These are phyloP conservation scores for Hycleus cichorii DNA, from an alignment of 1,140 invertebrate genomes.

Conservation along the genomic window DNA sequence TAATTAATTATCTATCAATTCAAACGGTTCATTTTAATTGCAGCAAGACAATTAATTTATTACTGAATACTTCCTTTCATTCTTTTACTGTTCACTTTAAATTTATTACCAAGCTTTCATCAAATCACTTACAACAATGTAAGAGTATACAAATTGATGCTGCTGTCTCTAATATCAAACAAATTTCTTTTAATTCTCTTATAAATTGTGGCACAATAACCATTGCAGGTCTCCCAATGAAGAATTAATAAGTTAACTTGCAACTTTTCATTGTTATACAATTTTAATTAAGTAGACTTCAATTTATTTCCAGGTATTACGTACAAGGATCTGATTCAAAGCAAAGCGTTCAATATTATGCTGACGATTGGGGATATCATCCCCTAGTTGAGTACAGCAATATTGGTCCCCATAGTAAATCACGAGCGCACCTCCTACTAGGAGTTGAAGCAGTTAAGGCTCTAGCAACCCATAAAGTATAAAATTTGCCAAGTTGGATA, in stretches of 20 bases:
- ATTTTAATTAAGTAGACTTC: not conserved
- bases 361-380: slow-evolving; percentile 57
- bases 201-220: no score
- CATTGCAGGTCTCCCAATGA: no score
- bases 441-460: slow-evolving; percentile 46
- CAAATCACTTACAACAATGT: not conserved
- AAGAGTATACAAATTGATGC: no score
- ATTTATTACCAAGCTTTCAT: not conserved
- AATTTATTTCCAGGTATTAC: slow-evolving; percentile 28
- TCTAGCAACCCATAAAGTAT: slow-evolving; percentile 3
- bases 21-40: no score
- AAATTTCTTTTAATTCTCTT: no score
- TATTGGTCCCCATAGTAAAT: slow-evolving; percentile 39
- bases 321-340: slow-evolving; percentile 27
- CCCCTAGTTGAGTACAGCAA: slow-evolving; percentile 49
- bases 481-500: not conserved
- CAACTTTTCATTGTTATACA: no score
- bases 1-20: no score
- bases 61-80: no score
- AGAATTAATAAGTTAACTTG: no score
- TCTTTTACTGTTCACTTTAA: no score
- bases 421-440: slow-evolving; percentile 46
- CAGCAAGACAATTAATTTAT: no score
- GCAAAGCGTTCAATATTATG: slow-evolving; percentile 51
- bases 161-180: no score